Evolutionary conservation across 2,888 invertebrate genomes (phyloP).

Genomic region (Leptura quadrifasciata): DNA sequence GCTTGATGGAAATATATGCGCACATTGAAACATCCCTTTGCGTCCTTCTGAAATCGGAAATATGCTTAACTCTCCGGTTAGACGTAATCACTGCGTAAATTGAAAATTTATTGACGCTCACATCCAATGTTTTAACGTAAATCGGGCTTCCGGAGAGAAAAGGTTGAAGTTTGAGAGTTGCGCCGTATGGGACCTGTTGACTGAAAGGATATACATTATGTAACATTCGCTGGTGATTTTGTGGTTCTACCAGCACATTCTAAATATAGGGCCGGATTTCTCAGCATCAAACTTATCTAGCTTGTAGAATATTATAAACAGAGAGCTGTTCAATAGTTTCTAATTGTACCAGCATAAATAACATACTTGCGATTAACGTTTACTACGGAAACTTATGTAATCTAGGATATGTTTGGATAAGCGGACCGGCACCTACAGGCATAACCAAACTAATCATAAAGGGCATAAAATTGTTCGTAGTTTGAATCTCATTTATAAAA

Average conservation of each 20-base stretch:
- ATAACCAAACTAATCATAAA: too few relatives aligned
- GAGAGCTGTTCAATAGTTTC: not conserved
- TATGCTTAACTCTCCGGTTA: not conserved
- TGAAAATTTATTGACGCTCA: slow-evolving; percentile 1
- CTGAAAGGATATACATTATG: slow-evolving; percentile 5
- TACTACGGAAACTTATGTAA: too few relatives aligned
- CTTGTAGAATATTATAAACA: not conserved
- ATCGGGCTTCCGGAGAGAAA: slow-evolving; percentile 7
- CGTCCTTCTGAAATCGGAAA: not conserved
- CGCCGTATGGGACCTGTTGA: slow-evolving; percentile 4
- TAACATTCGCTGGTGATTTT: slow-evolving; percentile 2
- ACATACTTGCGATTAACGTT: too few relatives aligned
- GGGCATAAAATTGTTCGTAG: too few relatives aligned
- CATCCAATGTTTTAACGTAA: slow-evolving; percentile 4
- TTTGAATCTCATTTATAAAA: too few relatives aligned
- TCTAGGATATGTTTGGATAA: too few relatives aligned
- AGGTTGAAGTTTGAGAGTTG: not conserved
- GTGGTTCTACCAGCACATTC: slow-evolving; percentile 5
- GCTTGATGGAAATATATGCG: not conserved
- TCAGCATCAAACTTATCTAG: not conserved
- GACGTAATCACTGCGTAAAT: not conserved
- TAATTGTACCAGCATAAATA: not conserved
- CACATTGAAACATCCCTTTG: not conserved
- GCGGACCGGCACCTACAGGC: too few relatives aligned
- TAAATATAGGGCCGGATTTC: not conserved